Conservation (phyloP, 2,888 invertebrate genomes). For the Aphidius colemani region DNA sequence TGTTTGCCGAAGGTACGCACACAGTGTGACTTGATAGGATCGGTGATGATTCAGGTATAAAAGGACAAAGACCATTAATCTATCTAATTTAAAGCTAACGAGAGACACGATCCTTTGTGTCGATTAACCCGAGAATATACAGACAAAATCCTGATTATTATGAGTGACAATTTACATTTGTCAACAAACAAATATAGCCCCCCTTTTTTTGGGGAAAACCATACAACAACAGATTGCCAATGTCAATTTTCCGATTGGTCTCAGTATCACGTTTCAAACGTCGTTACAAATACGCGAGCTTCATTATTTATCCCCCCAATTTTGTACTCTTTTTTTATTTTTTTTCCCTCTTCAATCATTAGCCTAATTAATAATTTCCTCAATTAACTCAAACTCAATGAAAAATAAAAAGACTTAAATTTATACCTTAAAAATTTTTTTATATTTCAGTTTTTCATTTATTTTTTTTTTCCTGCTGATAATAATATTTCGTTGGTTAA, state of each 20-base stretch:
- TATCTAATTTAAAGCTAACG: constrained; percentile 53
- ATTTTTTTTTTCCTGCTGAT: neutral
- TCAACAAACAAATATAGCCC: constrained; percentile 9
- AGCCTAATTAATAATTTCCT: neutral
- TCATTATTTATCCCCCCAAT: too few species aligned
- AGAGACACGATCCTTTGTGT: constrained; percentile 43
- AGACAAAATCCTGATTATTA: neutral
- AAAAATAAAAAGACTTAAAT: too few species aligned
- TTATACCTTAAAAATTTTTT: too few species aligned
- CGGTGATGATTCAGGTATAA: constrained; percentile 9
- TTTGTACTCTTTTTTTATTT: too few species aligned
- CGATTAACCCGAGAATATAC: constrained; percentile 37
- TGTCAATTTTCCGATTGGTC: constrained; percentile 10
- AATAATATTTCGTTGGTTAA: neutral
- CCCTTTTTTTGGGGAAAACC: too few species aligned
- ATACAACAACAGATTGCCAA: neutral
- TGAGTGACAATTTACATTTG: constrained; percentile 26
- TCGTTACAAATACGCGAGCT: too few species aligned
- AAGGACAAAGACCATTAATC: constrained; percentile 44
- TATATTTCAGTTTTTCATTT: neutral
- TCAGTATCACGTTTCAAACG: neutral
- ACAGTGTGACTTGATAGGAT: constrained; percentile 4
- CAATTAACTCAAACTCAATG: neutral
- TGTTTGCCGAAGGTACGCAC: constrained; percentile 1
- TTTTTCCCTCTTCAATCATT: neutral